phyloP scores from a whole-genome alignment of 1,140 invertebrate species.

The Nephotettix cincticeps region DNA sequence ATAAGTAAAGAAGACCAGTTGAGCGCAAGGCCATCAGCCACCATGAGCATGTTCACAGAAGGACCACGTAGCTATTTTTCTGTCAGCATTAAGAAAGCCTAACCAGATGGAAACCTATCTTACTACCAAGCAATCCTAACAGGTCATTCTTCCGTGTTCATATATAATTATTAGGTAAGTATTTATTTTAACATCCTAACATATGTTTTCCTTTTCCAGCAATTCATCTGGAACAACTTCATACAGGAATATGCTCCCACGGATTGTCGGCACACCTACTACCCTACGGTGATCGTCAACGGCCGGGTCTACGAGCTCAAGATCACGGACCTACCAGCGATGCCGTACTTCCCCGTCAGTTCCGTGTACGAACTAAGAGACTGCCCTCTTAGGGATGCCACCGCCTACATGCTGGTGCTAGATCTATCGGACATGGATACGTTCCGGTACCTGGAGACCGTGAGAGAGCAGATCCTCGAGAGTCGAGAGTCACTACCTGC shows the following conservation, averaged over 20 bases:
- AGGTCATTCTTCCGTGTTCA: no score
- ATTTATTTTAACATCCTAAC: no score
- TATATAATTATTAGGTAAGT: no score
- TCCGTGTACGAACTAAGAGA: slow-evolving; percentile 84
- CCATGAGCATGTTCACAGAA: no score
- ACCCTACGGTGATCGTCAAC: slow-evolving; percentile 80
- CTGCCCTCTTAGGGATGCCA: slow-evolving; percentile 76
- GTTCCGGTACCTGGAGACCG: slow-evolving; percentile 81
- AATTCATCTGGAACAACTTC: slow-evolving; percentile 88
- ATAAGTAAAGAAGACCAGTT: no score
- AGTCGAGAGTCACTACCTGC: slow-evolving; percentile 86
- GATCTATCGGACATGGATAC: slow-evolving; percentile 90
- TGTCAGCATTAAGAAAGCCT: no score
- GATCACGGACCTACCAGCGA: slow-evolving; percentile 81
- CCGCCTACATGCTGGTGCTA: slow-evolving; percentile 90
- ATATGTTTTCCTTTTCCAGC: slow-evolving; percentile 51
- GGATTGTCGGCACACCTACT: slow-evolving; percentile 72
- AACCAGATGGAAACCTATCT: no score
- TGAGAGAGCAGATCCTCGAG: slow-evolving; percentile 90
- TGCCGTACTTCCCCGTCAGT: slow-evolving; percentile 82
- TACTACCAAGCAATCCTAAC: no score
- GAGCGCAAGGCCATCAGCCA: no score
- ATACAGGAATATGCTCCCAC: slow-evolving; percentile 76
- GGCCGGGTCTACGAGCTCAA: slow-evolving; percentile 83
- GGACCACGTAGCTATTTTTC: no score